phyloP scores from a whole-genome alignment of 2,888 invertebrate species.

The Eumerus sabulonum region DNA sequence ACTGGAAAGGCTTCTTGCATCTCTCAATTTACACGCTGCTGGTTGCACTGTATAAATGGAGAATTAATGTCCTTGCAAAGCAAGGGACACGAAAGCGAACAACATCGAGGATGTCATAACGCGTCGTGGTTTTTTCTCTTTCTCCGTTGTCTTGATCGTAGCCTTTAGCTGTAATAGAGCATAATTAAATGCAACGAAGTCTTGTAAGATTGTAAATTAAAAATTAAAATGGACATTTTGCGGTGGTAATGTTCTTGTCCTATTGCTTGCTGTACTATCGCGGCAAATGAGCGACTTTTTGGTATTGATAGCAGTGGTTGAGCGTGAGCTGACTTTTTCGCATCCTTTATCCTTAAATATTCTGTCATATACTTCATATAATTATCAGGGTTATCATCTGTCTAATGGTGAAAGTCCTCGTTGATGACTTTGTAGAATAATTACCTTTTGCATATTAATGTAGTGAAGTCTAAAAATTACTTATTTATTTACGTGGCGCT shows the following conservation, averaged over 20 bases:
- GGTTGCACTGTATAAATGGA: background rate
- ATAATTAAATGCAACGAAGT: slow-evolving; percentile 65
- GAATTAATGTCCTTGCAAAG: slow-evolving; percentile 55
- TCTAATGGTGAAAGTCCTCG: slow-evolving; percentile 33
- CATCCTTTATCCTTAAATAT: slow-evolving; percentile 12
- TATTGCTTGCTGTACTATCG: slow-evolving; percentile 45
- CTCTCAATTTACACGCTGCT: slow-evolving; percentile 42
- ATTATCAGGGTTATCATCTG: slow-evolving; percentile 46
- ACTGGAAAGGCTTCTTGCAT: slow-evolving; percentile 35
- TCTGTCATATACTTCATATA: no score
- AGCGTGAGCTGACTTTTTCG: background rate
- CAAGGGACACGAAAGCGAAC: slow-evolving; percentile 36
- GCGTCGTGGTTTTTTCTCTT: slow-evolving; percentile 30
- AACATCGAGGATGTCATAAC: slow-evolving; percentile 46
- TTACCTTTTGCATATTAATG: slow-evolving; percentile 13
- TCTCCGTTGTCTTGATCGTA: slow-evolving; percentile 1
- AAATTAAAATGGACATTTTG: slow-evolving; percentile 62
- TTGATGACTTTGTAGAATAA: slow-evolving; percentile 13
- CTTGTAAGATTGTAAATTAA: slow-evolving; percentile 63
- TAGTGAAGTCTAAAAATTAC: no score
- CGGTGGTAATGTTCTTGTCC: slow-evolving; percentile 28
- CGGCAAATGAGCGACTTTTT: slow-evolving; percentile 38
- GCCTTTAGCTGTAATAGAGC: slow-evolving; percentile 20
- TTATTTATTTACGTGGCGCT: no score
- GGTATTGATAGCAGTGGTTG: slow-evolving; percentile 42